Conservation (phyloP, 2,113 vertebrate species). For the Engystomops pustulosus region DNA sequence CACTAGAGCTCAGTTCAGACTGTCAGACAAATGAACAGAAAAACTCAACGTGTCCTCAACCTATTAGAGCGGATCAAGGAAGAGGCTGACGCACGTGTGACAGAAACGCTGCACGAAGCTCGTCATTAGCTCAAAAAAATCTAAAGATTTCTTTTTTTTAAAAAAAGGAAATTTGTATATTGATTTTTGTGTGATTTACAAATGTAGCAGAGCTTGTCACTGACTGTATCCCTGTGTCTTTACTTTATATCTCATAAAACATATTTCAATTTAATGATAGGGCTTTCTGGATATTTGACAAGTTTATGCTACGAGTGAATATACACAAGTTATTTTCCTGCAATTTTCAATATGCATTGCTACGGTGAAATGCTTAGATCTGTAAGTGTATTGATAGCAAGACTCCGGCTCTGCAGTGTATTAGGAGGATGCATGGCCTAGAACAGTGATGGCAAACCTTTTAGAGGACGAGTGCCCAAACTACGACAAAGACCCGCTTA, state of each 20-base stretch:
- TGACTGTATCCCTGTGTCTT: neutral
- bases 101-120: no score
- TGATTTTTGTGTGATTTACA: neutral
- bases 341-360: neutral
- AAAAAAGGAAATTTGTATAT: no score
- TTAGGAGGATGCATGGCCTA: neutral
- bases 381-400: neutral
- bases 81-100: no score
- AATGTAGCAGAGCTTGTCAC: neutral
- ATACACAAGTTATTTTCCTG: neutral
- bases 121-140: no score
- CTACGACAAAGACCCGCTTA: no score
- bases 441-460: no score
- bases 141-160: no score
- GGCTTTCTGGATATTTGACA: neutral
- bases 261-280: neutral
- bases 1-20: no score
- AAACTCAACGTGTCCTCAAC: no score
- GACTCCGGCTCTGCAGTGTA: constrained; percentile 17
- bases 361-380: neutral
- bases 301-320: neutral
- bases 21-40: no score
- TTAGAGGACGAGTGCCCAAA: no score
- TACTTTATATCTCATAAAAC: neutral
- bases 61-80: no score